Conservation (phyloP, 2,797 vertebrate species). For the Picus viridis region DNA sequence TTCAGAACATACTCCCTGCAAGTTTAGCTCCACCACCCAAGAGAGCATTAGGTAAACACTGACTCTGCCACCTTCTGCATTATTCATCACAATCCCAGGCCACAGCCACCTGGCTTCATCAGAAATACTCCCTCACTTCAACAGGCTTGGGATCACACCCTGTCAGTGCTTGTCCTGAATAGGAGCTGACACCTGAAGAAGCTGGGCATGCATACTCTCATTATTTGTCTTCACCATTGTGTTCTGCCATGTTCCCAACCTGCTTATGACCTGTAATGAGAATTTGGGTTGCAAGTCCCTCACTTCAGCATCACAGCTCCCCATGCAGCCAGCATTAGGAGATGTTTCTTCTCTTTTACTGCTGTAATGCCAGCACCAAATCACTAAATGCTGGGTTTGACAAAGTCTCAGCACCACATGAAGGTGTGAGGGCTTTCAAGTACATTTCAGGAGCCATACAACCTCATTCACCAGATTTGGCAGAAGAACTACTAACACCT, state of each 20-base stretch:
- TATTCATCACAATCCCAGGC: background rate
- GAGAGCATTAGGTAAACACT: background rate
- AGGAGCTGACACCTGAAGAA: background rate
- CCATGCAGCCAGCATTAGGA: background rate
- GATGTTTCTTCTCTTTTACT: background rate
- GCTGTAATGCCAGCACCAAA: background rate
- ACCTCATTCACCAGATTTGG: background rate
- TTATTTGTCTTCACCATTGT: background rate
- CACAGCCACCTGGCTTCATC: background rate
- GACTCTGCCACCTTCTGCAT: background rate
- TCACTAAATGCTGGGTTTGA: background rate
- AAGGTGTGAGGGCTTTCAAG: background rate
- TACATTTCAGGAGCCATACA: background rate
- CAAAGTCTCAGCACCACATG: background rate
- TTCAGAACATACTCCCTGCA: background rate
- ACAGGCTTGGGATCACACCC: background rate
- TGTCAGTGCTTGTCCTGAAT: background rate
- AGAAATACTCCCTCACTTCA: background rate
- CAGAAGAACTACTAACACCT: slow-evolving; percentile 6
- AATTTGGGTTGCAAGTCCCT: background rate
- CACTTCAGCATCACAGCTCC: background rate
- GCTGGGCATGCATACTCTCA: background rate
- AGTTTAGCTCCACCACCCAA: background rate
- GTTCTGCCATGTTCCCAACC: background rate
- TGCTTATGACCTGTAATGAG: background rate